Evolutionary conservation across 2,797 vertebrate genomes (phyloP).

Genomic region (Dallia pectoralis): DNA sequence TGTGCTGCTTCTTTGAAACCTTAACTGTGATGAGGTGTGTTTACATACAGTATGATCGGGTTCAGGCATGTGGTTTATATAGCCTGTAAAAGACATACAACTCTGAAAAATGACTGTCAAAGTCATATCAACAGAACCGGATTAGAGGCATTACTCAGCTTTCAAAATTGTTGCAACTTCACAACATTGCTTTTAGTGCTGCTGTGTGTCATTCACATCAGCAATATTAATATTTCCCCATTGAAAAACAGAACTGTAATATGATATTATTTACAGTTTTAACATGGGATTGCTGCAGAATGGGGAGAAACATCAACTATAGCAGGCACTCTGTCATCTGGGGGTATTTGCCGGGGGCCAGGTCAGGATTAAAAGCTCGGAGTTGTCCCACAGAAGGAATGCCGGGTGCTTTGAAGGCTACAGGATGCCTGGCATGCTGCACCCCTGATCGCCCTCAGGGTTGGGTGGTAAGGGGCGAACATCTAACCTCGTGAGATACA

Average conservation of each 20-base stretch:
- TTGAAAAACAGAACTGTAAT: slow-evolving; percentile 74
- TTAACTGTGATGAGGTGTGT: neutral
- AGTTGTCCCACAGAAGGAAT: slow-evolving; percentile 80
- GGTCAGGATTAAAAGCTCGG: slow-evolving; percentile 81
- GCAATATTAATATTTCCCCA: slow-evolving; percentile 66
- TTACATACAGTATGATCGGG: neutral
- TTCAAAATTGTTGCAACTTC: slow-evolving; percentile 47
- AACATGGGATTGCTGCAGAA: slow-evolving; percentile 39
- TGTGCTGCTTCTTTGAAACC: neutral
- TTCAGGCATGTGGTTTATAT: neutral
- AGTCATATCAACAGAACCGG: slow-evolving; percentile 29
- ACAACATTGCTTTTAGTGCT: slow-evolving; percentile 30
- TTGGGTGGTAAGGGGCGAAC: slow-evolving; percentile 25
- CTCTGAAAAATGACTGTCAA: neutral
- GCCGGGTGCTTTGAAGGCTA: slow-evolving; percentile 68
- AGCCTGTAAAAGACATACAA: neutral
- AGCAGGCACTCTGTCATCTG: slow-evolving; percentile 71
- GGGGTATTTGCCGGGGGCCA: slow-evolving; percentile 78
- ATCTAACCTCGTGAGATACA: slow-evolving; percentile 35
- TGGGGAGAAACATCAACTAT: slow-evolving; percentile 57
- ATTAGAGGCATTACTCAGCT: slow-evolving; percentile 21
- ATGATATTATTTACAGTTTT: slow-evolving; percentile 82
- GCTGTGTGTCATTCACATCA: slow-evolving; percentile 51
- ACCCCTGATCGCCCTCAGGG: slow-evolving; percentile 43
- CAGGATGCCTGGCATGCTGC: slow-evolving; percentile 53